Base-by-base conservation (phyloP, 2,113 vertebrate genomes). In the Rhynchopsitta pachyrhyncha region DNA sequence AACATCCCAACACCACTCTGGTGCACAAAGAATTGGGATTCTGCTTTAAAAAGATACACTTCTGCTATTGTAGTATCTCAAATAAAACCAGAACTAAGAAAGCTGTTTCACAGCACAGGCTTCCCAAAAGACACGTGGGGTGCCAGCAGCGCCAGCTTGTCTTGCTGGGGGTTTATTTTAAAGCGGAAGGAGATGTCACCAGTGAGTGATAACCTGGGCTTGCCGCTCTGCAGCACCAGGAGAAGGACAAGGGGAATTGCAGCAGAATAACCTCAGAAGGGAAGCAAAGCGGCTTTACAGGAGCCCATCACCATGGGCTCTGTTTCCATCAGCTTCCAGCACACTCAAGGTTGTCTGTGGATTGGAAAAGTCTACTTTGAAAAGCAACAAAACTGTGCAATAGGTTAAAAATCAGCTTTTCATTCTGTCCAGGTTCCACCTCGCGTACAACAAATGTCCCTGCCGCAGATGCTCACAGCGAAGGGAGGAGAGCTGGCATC, bases 151-250 rank as follows among this genome's bases (percentile, higher is more conserved):
- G 33, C 49, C 70, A 67, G 75, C 41, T 67, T 50, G 28, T 29
- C 82, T 44, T 68, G 27, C 42, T n/a, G 60, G 41, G 69, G 55
- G 5, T 13, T 71, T 88, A 63, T 71, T 64, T 91, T 67, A 53
- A 67, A 84, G 50, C 53, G 71, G 63, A 93, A 82, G 18, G 37
- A 93, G 79, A 70, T 33, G 46, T 66, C 66, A 63, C 27, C 66
- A 74, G 37, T 10, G 31, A 75, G 10, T 2, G 25, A 9, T 17
- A 93, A 71, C 25, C 67, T 68, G n/a, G 39, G 17, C 19, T 39
- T 10, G 28, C 7, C 4, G 47, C 66, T 27, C 29, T 0, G 1
- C 16, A 59, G 57, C 29, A 55, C 28, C 29, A 10, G 8, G 23
- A 25, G 11, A 71, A 57, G 49, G 28, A 11, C 0, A 5, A 44